A percentile compares a stretch with the other conserved stretches of the same genome.
phyloP scores from a whole-genome alignment of 2,797 vertebrate species.

The Pangasius mekongensis region DNA sequence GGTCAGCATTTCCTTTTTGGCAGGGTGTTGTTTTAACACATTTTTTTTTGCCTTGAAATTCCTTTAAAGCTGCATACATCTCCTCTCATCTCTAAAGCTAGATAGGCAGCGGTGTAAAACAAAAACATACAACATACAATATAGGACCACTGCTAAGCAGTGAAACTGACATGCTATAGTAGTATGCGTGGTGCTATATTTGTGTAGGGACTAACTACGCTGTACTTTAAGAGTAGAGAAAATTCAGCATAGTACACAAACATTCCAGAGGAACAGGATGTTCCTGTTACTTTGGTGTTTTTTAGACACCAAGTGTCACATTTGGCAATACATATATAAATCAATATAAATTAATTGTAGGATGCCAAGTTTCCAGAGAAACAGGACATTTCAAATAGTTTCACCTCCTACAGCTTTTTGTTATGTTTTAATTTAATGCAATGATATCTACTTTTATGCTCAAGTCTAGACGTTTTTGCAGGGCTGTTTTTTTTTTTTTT shows the following conservation, averaged over 20 bases:
- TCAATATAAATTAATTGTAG: background rate
- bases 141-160: background rate
- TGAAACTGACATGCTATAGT: background rate
- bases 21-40: constrained; percentile 20
- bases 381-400: background rate
- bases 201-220: too few relatives aligned
- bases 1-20: constrained; percentile 70
- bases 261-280: background rate
- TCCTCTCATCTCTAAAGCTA: background rate
- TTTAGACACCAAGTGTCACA: background rate
- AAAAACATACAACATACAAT: background rate
- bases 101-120: background rate
- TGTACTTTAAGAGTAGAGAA: background rate
- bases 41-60: background rate
- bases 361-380: background rate
- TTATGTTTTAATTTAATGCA: background rate
- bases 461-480: too few relatives aligned
- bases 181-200: background rate
- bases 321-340: background rate
- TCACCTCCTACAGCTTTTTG: background rate
- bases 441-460: background rate
- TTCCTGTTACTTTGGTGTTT: background rate
- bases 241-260: background rate
- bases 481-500: background rate
- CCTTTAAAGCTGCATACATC: background rate